Base-by-base conservation (phyloP, 2,888 invertebrate species). In the Acanthopleura granulata region DNA sequence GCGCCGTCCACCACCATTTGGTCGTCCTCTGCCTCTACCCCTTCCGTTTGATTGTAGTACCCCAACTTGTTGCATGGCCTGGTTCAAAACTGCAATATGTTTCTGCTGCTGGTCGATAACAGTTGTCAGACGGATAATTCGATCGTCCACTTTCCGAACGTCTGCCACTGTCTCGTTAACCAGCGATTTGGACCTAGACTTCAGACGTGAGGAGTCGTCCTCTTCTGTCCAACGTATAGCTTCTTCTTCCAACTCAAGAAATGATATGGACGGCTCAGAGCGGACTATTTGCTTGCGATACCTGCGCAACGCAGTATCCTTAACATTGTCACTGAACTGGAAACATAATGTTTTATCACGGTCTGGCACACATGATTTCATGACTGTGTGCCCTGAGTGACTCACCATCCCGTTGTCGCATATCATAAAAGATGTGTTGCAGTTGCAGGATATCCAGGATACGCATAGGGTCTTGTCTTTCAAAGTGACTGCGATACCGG, bases 201-300 rank as follows among this genome's bases (percentile, higher is more conserved):
- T 57, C 18, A 22, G 18, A 22, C 18, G n/a, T 57, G 22, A n/a
- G 57, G 57, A 57, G 18, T 57, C 66, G 15, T 66, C 66, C 25
- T 66, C 66, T 25, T 66, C 66, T 66, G 66, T 22, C 66, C 66
- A 66, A 16, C 29, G 22, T 27, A 66, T 66, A 27, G 66, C 66
- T 1, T 66, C 66, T 22, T 66, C 4, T 22, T 27, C 12, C 22
- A 62, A 22, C 12, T 70, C 49, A 14, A 70, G 29, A 22, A 71
- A 71, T 16, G 40, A 49, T 29, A 3, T 49, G 40, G 25, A 9
- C 25, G 71, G 71, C 40, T 49, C 6, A n/a, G 15, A 18, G 14
- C 50, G 25, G 9, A 49, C 40, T 16, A 49, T 15, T 49, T 25
- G 40, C 18, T 49, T 40, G 14, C 6, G 49, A 22, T 71, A 18